Evolutionary conservation across 2,888 invertebrate species (phyloP).

Genomic region (Salpingus planirostris): DNA sequence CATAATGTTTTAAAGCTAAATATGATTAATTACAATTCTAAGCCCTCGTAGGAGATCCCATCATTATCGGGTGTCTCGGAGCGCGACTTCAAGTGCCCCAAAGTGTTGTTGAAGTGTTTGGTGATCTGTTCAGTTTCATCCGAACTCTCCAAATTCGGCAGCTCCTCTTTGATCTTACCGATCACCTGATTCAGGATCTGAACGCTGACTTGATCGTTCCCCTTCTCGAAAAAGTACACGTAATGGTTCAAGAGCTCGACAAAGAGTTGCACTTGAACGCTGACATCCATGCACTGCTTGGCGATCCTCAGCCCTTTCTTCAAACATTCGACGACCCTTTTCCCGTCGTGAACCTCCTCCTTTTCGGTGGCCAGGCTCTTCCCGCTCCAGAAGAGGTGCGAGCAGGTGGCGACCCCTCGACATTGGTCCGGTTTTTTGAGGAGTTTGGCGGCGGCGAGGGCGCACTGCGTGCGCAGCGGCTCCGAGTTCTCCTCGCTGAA

Average conservation of each 20-base stretch:
- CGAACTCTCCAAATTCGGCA: conserved; percentile 87
- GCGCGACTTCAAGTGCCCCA: conserved; percentile 69
- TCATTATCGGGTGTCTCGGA: conserved; percentile 56
- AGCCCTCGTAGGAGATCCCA: conserved; percentile 54
- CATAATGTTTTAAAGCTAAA: not conserved
- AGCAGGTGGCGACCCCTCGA: conserved; percentile 85
- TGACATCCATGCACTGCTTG: conserved; percentile 94
- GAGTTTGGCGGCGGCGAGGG: conserved; percentile 89
- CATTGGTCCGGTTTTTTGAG: conserved; percentile 98
- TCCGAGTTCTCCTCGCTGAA: conserved; percentile 96
- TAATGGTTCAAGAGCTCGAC: conserved; percentile 92
- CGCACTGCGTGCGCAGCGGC: conserved; percentile 92
- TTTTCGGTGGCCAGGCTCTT: conserved; percentile 44
- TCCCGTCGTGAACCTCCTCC: conserved; percentile 77
- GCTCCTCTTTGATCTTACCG: conserved; percentile 84
- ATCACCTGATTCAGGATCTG: conserved; percentile 61
- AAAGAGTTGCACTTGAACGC: conserved; percentile 92
- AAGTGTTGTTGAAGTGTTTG: conserved; percentile 86
- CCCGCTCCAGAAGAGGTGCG: conserved; percentile 96
- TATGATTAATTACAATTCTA: conserved; percentile 37
- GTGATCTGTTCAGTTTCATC: conserved; percentile 96
- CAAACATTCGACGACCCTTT: conserved; percentile 86
- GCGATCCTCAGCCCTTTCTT: conserved; percentile 93
- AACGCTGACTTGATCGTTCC: conserved; percentile 43
- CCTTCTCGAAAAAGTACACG: conserved; percentile 85